Evolutionary conservation across 2,113 vertebrate species (phyloP).

Genomic region (Poeciliopsis retropinna): DNA sequence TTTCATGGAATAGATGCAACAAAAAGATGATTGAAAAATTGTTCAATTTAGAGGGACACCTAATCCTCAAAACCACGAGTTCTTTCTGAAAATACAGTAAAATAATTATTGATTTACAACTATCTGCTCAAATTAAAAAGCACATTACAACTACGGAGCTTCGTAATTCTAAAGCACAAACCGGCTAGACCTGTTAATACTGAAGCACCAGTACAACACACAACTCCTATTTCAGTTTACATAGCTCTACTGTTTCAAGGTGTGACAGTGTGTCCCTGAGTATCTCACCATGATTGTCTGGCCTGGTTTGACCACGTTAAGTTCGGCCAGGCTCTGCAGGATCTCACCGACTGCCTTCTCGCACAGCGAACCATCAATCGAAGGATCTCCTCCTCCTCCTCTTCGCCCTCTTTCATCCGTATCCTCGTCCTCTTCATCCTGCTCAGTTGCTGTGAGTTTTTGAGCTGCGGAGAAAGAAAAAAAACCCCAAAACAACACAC

Average conservation of each 20-base stretch:
- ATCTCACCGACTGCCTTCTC: conserved; percentile 82
- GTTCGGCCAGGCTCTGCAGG: conserved; percentile 79
- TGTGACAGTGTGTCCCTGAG: not conserved
- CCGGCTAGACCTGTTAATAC: too few species aligned
- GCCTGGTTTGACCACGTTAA: conserved; percentile 78
- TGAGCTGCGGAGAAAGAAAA: conserved; percentile 57
- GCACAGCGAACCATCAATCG: conserved; percentile 50
- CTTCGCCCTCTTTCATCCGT: conserved; percentile 31
- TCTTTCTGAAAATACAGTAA: not conserved
- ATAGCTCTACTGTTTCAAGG: not conserved
- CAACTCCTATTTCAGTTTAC: not conserved
- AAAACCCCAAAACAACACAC: too few species aligned
- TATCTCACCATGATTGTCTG: conserved; percentile 77
- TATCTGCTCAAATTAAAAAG: not conserved
- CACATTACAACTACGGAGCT: not conserved
- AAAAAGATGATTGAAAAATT: not conserved
- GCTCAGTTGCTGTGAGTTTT: conserved; percentile 73
- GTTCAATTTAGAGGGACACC: not conserved
- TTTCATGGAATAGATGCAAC: too few species aligned
- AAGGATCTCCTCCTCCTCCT: conserved; percentile 38
- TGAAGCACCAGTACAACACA: not conserved
- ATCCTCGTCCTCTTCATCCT: conserved; percentile 49
- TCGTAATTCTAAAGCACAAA: not conserved
- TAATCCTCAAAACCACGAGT: not conserved
- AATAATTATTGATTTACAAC: not conserved